A percentile compares a stretch with the other conserved stretches of the same genome.
Conservation (phyloP, 2,113 vertebrate genomes). For the Dipodomys ordii region DNA sequence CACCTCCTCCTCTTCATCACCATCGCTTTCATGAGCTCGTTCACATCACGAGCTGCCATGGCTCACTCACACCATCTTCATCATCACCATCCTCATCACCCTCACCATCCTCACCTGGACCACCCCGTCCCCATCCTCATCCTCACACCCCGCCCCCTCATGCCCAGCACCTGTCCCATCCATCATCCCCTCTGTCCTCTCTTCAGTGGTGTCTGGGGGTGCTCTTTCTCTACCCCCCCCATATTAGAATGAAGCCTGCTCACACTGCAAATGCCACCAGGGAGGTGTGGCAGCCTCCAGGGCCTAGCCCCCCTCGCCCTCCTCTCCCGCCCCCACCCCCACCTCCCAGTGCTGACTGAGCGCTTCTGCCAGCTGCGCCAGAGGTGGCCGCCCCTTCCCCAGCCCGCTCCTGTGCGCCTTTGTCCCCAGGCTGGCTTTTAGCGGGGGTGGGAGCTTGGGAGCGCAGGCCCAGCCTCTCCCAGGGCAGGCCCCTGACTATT, state of each 20-base stretch:
- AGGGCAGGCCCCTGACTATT: slow-evolving; percentile 46
- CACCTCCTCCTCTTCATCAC: too few species aligned
- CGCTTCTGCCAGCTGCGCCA: not conserved
- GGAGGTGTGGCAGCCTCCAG: too few species aligned
- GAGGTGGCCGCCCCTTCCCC: not conserved
- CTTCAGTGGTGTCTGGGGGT: rapidly evolving
- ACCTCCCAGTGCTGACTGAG: not conserved
- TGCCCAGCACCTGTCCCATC: rapidly evolving
- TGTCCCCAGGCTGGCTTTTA: not conserved
- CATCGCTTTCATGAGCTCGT: too few species aligned
- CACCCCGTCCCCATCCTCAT: too few species aligned
- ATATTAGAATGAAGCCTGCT: too few species aligned
- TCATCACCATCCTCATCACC: not conserved
- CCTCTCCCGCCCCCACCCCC: not conserved
- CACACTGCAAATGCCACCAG: too few species aligned
- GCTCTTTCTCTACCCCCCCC: not conserved
- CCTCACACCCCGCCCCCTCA: not conserved
- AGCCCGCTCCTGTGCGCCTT: not conserved
- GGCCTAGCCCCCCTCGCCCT: too few species aligned
- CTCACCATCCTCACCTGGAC: rapidly evolving
- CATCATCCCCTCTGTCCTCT: rapidly evolving
- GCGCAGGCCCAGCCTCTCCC: slow-evolving; percentile 35
- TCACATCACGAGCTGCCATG: too few species aligned
- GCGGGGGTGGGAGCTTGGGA: not conserved
- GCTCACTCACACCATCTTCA: too few species aligned